Conservation (phyloP, 2,888 invertebrate genomes). For the Spilosoma lubricipeda region DNA sequence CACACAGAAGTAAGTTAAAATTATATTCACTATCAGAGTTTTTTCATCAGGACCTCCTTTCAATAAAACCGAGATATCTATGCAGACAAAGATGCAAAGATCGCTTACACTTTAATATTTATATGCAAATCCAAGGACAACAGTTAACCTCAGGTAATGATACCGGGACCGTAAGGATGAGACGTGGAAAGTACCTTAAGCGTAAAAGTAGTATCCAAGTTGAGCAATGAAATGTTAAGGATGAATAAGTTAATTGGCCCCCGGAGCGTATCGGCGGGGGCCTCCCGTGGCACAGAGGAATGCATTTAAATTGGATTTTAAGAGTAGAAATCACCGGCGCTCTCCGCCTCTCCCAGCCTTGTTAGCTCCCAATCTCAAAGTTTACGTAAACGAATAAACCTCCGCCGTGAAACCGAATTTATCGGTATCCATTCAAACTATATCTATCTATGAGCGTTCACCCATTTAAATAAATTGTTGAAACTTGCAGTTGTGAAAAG, state of each 20-base stretch:
- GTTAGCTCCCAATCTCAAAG: conserved; percentile 85
- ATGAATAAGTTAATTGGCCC: conserved; percentile 86
- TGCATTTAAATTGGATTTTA: conserved; percentile 87
- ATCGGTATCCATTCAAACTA: conserved; percentile 76
- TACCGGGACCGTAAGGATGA: conserved; percentile 53
- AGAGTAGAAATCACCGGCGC: conserved; percentile 85
- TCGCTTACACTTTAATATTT: conserved; percentile 27
- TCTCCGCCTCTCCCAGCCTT: conserved; percentile 79
- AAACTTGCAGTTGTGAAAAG: conserved; percentile 17
- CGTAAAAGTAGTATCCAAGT: conserved; percentile 74
- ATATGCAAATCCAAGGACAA: conserved; percentile 46
- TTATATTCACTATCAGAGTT: not conserved
- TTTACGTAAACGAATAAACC: conserved; percentile 86
- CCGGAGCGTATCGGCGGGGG: conserved; percentile 81
- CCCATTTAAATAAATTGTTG: conserved; percentile 40
- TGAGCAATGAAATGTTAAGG: conserved; percentile 85
- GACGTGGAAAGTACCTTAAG: conserved; percentile 59
- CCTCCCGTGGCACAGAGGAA: conserved; percentile 85
- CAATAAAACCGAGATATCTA: not conserved
- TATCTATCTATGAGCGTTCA: conserved; percentile 44
- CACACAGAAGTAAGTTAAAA: not conserved
- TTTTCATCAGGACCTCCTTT: not conserved
- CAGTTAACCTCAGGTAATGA: conserved; percentile 50
- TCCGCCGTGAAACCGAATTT: conserved; percentile 76
- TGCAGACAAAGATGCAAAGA: not conserved